Base-by-base conservation (phyloP, 2,113 vertebrate genomes). In the Vulpes ferrilata region DNA sequence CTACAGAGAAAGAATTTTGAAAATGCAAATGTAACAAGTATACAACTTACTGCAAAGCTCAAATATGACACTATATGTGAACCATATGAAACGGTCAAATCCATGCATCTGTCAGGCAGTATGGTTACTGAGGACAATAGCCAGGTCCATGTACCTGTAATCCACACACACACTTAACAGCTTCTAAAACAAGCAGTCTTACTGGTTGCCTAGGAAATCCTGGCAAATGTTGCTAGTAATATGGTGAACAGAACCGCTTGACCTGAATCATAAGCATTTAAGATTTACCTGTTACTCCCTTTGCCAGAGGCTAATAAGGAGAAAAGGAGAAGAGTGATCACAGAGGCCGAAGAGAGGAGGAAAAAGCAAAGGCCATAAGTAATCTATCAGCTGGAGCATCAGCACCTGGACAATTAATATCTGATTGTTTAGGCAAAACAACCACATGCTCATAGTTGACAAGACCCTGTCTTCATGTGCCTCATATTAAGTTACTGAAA, bases 1-100 rank as follows among this genome's bases (percentile, higher is more conserved):
- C 13, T 84, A n/a, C 8, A 62, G 51, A 96, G 84, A 95, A 97
- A 81, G n/a, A 74, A 57, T 48, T 96, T 2, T 79, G 55, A 96
- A 81, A 67, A 88, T 35, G 69, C 27, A 97, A 87, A 80, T 88
- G 0, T 86, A 93, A 80, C 74, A 86, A 88, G 53, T 59, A 64
- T 30, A 53, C 12, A 81, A 84, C 4, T 85, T 60, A 84, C n/a
- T 79, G 5, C 32, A 88, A 85, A 76, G 74, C n/a, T 96, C 67
- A 91, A 79, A 71, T 53, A 83, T 30, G 30, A 86, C 22, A 48
- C 35, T 86, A 1, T 32, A 32, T 27, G 12, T 64, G 59, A 84
- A 69, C 59, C 23, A 51, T 55, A 23, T 74, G 55, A 20, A 89
- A 55, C 82, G 35, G 57, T 80, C 43, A 93, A 51, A 67, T 86